These are phyloP conservation scores for Orussus abietinus DNA, from an alignment of 1,140 invertebrate genomes.

Conservation along the genomic window DNA sequence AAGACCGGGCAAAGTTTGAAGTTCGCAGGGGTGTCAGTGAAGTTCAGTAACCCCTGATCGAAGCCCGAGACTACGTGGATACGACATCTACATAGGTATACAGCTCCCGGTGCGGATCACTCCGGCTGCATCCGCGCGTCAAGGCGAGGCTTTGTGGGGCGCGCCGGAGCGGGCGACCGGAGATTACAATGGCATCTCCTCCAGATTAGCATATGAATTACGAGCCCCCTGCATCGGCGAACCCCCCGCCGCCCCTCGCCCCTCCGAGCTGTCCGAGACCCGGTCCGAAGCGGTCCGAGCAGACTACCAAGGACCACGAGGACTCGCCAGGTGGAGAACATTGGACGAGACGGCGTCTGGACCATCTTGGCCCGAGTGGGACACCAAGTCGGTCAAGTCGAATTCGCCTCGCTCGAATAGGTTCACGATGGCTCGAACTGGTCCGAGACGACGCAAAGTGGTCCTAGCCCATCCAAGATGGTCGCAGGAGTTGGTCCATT, in stretches of 20 bases:
- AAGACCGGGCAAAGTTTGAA: too few relatives aligned
- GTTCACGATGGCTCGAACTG: too few relatives aligned
- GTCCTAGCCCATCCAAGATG: too few relatives aligned
- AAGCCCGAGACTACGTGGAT: slow-evolving; percentile 31
- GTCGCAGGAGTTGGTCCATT: too few relatives aligned
- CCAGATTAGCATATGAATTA: slow-evolving; percentile 55
- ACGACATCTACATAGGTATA: slow-evolving; percentile 37
- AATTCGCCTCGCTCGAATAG: too few relatives aligned
- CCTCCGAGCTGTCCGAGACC: slow-evolving; percentile 18
- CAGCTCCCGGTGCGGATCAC: slow-evolving; percentile 33
- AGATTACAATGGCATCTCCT: slow-evolving; percentile 55
- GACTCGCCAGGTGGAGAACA: too few relatives aligned
- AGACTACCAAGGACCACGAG: too few relatives aligned
- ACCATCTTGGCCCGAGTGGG: too few relatives aligned
- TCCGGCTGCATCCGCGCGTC: slow-evolving; percentile 42
- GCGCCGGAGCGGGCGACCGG: slow-evolving; percentile 44
- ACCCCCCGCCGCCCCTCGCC: slow-evolving; percentile 13
- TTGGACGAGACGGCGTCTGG: too few relatives aligned
- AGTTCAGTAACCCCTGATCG: slow-evolving; percentile 40
- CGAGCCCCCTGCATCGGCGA: slow-evolving; percentile 27
- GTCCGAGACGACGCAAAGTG: too few relatives aligned
- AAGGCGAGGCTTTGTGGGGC: slow-evolving; percentile 48
- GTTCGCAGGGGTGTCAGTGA: slow-evolving; percentile 22
- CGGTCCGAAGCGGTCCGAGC: background rate
- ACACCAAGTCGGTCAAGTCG: too few relatives aligned